Conservation (phyloP, 2,113 vertebrate species). For the Peromyscus leucopus region DNA sequence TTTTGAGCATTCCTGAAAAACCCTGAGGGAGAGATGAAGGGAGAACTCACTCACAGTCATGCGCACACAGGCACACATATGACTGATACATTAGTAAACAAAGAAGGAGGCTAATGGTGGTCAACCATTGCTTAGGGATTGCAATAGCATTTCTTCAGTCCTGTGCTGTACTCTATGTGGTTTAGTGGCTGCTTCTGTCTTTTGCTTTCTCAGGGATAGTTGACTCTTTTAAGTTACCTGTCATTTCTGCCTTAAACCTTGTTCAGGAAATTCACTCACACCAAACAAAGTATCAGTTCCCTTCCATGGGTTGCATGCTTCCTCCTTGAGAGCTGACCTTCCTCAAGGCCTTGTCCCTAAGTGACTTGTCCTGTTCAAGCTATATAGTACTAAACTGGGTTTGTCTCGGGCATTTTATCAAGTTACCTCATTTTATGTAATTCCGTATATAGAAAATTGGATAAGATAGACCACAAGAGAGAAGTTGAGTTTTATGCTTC, state of each 20-base stretch:
- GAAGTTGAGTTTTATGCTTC: conserved; percentile 4
- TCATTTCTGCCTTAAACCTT: conserved; percentile 35
- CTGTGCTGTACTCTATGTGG: too few species aligned
- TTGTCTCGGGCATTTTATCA: not conserved
- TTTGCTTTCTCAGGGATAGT: not conserved
- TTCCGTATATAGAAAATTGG: not conserved
- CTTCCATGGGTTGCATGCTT: not conserved
- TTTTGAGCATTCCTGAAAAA: not conserved
- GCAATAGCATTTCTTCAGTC: not conserved
- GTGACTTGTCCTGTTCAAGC: not conserved
- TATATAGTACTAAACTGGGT: not conserved
- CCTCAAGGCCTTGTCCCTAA: conserved; percentile 12
- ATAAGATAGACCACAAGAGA: not conserved
- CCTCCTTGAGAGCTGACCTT: conserved; percentile 45
- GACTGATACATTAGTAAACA: not conserved
- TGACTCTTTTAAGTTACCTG: conserved; percentile 35
- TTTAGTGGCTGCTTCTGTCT: not conserved
- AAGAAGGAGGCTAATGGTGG: not conserved
- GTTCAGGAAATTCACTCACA: conserved; percentile 49
- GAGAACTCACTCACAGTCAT: too few species aligned
- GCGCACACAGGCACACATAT: not conserved
- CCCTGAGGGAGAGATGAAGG: not conserved
- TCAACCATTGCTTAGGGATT: not conserved
- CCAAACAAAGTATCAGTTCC: conserved; percentile 45
- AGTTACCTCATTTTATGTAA: not conserved